Conservation (phyloP, 2,888 invertebrate species). For the Dasypogon diadema region DNA sequence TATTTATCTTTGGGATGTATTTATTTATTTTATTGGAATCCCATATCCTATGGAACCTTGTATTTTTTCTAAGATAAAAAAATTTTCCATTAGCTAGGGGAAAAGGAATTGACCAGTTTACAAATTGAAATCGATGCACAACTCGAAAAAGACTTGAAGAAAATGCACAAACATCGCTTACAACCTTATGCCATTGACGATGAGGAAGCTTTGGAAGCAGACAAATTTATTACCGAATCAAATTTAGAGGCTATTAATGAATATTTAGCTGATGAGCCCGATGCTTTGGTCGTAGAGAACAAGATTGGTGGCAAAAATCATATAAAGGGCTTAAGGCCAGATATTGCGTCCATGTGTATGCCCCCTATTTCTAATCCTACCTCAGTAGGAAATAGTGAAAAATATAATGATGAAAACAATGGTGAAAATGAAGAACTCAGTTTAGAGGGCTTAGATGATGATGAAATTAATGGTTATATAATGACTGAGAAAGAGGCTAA, state of each 20-base stretch:
- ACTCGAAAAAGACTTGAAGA: conserved; percentile 76
- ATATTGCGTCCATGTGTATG: conserved; percentile 83
- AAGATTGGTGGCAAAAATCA: conserved; percentile 17
- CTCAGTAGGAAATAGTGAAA: conserved; percentile 68
- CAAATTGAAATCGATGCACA: conserved; percentile 88
- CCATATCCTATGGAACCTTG: too few species aligned
- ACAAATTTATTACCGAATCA: conserved; percentile 69
- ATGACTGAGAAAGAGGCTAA: conserved; percentile 83
- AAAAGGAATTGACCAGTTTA: conserved; percentile 80
- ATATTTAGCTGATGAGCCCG: conserved; percentile 64
- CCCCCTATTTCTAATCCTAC: conserved; percentile 63
- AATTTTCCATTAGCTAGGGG: conserved; percentile 67
- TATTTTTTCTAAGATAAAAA: too few species aligned
- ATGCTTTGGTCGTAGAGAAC: conserved; percentile 55
- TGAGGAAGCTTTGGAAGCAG: conserved; percentile 67
- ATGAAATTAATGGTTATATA: conserved; percentile 89
- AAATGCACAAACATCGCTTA: conserved; percentile 63
- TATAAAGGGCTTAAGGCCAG: conserved; percentile 73
- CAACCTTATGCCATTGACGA: conserved; percentile 60
- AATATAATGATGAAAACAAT: conserved; percentile 64
- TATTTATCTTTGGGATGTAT: too few species aligned
- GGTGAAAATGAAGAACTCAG: conserved; percentile 72
- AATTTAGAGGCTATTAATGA: conserved; percentile 69
- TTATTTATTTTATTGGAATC: too few species aligned
- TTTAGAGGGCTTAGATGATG: conserved; percentile 85